Conservation (phyloP, 2,888 invertebrate genomes). For the Drosophila gaucha region DNA sequence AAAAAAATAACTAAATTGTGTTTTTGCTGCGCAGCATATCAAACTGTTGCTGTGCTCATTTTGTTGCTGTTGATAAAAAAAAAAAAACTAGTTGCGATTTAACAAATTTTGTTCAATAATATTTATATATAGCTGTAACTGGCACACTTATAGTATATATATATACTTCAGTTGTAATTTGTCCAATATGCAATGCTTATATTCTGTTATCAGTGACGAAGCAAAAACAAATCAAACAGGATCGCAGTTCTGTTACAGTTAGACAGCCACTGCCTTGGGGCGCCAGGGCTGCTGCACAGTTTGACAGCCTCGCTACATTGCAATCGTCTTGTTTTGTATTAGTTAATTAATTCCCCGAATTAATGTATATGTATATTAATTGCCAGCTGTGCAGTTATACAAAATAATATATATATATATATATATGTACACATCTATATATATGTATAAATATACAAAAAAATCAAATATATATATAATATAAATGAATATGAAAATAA, state of each 20-base stretch:
- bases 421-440: conserved; percentile 43
- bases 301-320: conserved; percentile 18
- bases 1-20: conserved; percentile 32
- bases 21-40: conserved; percentile 44
- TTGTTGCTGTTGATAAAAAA: conserved; percentile 46
- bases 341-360: conserved; percentile 24
- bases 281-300: conserved; percentile 3
- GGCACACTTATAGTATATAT: conserved; percentile 22
- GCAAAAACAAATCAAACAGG: not conserved
- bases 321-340: conserved; percentile 31
- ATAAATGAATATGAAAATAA: conserved; percentile 48
- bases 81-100: conserved; percentile 19
- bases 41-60: conserved; percentile 44
- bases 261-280: conserved; percentile 1
- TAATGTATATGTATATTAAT: conserved; percentile 37
- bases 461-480: conserved; percentile 29
- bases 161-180: not conserved
- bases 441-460: conserved; percentile 29
- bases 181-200: conserved; percentile 4
- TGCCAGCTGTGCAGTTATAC: conserved; percentile 54
- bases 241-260: conserved; percentile 20
- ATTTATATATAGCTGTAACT: conserved; percentile 41
- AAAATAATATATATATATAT: conserved; percentile 8
- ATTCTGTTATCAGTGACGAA: conserved; percentile 1
- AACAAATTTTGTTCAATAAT: conserved; percentile 40